These are phyloP conservation scores for Oreohelix idahoensis DNA, from an alignment of 1,140 invertebrate species.

Conservation along the genomic window DNA sequence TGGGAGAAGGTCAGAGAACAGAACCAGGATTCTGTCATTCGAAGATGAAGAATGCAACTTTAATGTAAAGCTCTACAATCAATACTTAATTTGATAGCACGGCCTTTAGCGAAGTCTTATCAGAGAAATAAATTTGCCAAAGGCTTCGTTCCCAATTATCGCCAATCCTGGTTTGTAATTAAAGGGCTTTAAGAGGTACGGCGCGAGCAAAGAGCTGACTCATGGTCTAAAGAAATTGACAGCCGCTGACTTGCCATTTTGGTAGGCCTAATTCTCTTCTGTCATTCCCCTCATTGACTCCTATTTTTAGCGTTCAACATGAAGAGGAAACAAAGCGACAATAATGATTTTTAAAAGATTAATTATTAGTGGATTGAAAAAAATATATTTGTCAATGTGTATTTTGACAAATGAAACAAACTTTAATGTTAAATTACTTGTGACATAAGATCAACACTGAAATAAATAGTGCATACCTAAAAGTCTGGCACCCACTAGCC, in stretches of 20 bases:
- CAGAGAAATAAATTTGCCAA: slow-evolving; percentile 37
- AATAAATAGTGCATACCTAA: slow-evolving; percentile 79
- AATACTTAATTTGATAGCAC: slow-evolving; percentile 34
- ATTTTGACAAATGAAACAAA: too few relatives aligned
- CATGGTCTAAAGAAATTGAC: neutral
- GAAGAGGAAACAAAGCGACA: too few relatives aligned
- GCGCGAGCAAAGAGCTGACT: slow-evolving; percentile 16
- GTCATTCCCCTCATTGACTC: too few relatives aligned
- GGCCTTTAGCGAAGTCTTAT: slow-evolving; percentile 34
- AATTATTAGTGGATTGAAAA: too few relatives aligned
- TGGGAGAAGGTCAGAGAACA: neutral
- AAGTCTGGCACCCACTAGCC: slow-evolving; percentile 90
- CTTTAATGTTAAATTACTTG: too few relatives aligned
- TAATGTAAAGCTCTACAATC: slow-evolving; percentile 22
- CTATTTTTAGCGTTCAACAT: too few relatives aligned
- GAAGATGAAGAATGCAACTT: slow-evolving; percentile 31
- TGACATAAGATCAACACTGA: too few relatives aligned
- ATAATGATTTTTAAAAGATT: too few relatives aligned
- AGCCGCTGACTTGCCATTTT: neutral
- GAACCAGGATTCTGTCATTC: neutral
- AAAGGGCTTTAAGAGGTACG: slow-evolving; percentile 22
- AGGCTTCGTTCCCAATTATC: slow-evolving; percentile 35
- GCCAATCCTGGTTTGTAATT: slow-evolving; percentile 37
- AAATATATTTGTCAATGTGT: too few relatives aligned
- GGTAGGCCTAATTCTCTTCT: too few relatives aligned